Percentiles rank a stretch among this genome's conserved stretches.
phyloP scores from a whole-genome alignment of 2,888 invertebrate genomes.

The Carterocephalus palaemon region DNA sequence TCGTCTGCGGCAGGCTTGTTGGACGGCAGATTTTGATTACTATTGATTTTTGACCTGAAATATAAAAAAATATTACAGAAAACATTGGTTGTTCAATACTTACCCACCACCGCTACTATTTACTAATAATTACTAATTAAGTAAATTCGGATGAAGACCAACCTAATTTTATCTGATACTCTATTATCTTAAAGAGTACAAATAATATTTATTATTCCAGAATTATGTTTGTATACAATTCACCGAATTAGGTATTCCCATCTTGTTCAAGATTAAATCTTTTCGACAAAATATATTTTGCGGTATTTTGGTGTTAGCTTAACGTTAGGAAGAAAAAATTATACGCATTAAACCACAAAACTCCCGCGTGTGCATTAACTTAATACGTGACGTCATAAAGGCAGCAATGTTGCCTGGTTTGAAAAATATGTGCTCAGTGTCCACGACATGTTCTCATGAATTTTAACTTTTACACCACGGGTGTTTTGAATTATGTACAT shows the following conservation, averaged over 20 bases:
- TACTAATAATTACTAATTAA: too few relatives aligned
- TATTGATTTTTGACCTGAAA: too few relatives aligned
- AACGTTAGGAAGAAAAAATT: slow-evolving; percentile 31
- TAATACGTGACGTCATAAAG: slow-evolving; percentile 66
- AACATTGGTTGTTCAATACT: too few relatives aligned
- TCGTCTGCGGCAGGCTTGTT: slow-evolving; percentile 8
- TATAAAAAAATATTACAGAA: too few relatives aligned
- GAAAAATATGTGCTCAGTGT: slow-evolving; percentile 51
- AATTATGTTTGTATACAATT: too few relatives aligned
- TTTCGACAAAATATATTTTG: slow-evolving; percentile 27
- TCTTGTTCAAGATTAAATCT: slow-evolving; percentile 27
- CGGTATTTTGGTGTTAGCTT: slow-evolving; percentile 6
- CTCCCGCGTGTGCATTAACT: slow-evolving; percentile 43
- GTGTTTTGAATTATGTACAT: slow-evolving; percentile 55
- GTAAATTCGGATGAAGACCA: too few relatives aligned
- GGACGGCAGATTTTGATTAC: too few relatives aligned
- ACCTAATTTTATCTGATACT: too few relatives aligned
- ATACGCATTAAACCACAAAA: slow-evolving; percentile 36
- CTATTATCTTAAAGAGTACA: too few relatives aligned
- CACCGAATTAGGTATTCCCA: slow-evolving; percentile 1
- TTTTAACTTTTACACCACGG: slow-evolving; percentile 49
- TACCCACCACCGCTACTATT: too few relatives aligned
- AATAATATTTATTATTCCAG: too few relatives aligned
- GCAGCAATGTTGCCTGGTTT: slow-evolving; percentile 45
- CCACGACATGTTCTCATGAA: slow-evolving; percentile 59